Evolutionary conservation across 2,797 vertebrate species (phyloP), one percentile per base, ranked within the genome.

Genomic region (Eulemur coronatus): DNA sequence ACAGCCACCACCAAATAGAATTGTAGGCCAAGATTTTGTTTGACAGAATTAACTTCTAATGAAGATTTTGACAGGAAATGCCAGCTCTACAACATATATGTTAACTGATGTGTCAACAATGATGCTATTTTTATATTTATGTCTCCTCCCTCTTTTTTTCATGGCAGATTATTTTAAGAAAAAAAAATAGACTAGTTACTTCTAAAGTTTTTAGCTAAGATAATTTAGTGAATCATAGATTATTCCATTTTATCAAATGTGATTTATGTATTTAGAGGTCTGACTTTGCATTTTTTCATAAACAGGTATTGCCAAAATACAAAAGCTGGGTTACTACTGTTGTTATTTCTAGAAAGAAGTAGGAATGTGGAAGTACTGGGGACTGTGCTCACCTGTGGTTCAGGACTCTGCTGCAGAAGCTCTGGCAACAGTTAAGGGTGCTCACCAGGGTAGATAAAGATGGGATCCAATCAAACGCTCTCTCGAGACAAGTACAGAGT

Each of bases 1-100:
- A 96, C 95, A 97, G 97, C 97, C 97, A 87, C 85, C 82, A 91
- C 73, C 57, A 89, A 94, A 97, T 92, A 90, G 91, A 81, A 96
- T 94, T 97, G 65, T 84, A 89, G 94, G 81, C 52, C 86, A 87
- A 69, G 80, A 88, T 78, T 92, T 72, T 92, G 33, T 97, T 92
- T 96, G 95, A 92, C 87, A 98, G 86, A 92, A 91, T 73, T 84
- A 95, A 87, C 65, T 33, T 57, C 89, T 80, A 86, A 94, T 52
- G 69, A 86, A 78, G 69, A 84, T 84, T 81, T 14, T 52, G 76
- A 75, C 70, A 90, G 17, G 50, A 65, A 43, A 65, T 65, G 61
- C 69, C 55, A 43, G 5, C 18, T 28, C 20, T 5, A 43, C 59
- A 84, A n/a, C 73, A 5, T n/a, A 10, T 28, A 52, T 41, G 52